These are phyloP conservation scores for Scleropages formosus DNA, from an alignment of 2,797 vertebrate genomes.

Conservation along the genomic window DNA sequence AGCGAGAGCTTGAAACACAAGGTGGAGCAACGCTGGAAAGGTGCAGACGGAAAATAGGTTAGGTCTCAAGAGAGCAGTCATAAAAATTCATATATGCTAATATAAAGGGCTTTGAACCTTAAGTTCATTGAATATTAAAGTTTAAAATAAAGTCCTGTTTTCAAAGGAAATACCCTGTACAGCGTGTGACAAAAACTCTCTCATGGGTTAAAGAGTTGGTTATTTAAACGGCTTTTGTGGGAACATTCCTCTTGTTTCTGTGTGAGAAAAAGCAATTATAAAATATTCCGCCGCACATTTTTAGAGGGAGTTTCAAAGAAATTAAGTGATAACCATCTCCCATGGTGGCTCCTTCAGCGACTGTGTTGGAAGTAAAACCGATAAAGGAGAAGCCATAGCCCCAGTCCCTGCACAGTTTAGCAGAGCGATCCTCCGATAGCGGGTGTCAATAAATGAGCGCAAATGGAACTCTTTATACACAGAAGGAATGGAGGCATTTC, in stretches of 20 bases:
- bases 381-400: not conserved
- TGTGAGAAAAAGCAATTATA: not conserved
- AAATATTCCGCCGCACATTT: slow-evolving; percentile 15
- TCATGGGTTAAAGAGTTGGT: slow-evolving; percentile 16
- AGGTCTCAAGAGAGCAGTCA: slow-evolving; percentile 46
- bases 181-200: slow-evolving; percentile 12
- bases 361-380: slow-evolving; percentile 22
- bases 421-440: not conserved
- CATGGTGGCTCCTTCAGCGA: slow-evolving; percentile 18
- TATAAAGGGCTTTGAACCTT: slow-evolving; percentile 37
- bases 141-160: slow-evolving; percentile 26
- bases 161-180: slow-evolving; percentile 22
- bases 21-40: slow-evolving; percentile 21
- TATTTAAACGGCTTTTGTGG: slow-evolving; percentile 27
- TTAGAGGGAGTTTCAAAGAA: not conserved
- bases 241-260: not conserved
- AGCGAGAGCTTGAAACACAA: slow-evolving; percentile 4
- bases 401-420: not conserved
- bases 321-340: slow-evolving; percentile 35
- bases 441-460: not conserved
- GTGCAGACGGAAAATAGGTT: slow-evolving; percentile 49
- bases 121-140: slow-evolving; percentile 36
- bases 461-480: not conserved
- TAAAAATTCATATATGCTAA: slow-evolving; percentile 56
- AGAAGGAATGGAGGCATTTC: too few relatives aligned